Base-by-base conservation (phyloP, 2,797 vertebrate species). In the Apogon hyalosoma region DNA sequence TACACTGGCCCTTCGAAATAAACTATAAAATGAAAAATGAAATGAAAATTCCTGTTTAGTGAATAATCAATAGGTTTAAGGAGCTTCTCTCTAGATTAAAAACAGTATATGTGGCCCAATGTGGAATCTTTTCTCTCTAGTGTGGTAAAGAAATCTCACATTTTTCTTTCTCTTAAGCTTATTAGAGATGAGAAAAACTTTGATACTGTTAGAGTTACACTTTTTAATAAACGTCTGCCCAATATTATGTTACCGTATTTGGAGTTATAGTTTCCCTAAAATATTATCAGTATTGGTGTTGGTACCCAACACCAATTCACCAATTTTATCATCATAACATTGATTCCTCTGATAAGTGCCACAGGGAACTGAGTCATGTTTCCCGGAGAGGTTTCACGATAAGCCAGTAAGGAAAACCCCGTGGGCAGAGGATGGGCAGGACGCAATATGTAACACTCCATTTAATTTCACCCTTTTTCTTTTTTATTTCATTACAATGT, bases 301-400 rank as follows among this genome's bases (percentile, higher is more conserved):
- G 55, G 59, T 76, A 63, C 75, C 65, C 79, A 83, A 58, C 73
- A 69, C n/a, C n/a, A n/a, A n/a, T n/a, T n/a, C n/a, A n/a, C n/a
- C n/a, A n/a, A n/a, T n/a, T n/a, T n/a, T 54, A 47, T 87, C 78
- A 89, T 87, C 78, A 89, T 86, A 53, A 48, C 68, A 85, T 87
- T 49, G 87, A 90, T 88, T 87, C 59, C 73, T 74, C 24, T 6
- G 54, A 76, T 80, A 67, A 73, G 63, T 69, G 52, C 61, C 31
- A 40, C 1, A 9, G 58, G 45, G 56, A 72, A 79, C 21, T 84
- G 89, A 87, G 45, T 90, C 91, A 89, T 80, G 56, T 86, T 89
- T 88, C 86, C 88, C 53, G 56, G 65, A 85, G 71, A 80, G 57
- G 68, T 50, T 72, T 73, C 61, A 61, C 0, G 16, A 80, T 70